Conservation (phyloP, 2,797 vertebrate species). For the Eidolon dupreanum region DNA sequence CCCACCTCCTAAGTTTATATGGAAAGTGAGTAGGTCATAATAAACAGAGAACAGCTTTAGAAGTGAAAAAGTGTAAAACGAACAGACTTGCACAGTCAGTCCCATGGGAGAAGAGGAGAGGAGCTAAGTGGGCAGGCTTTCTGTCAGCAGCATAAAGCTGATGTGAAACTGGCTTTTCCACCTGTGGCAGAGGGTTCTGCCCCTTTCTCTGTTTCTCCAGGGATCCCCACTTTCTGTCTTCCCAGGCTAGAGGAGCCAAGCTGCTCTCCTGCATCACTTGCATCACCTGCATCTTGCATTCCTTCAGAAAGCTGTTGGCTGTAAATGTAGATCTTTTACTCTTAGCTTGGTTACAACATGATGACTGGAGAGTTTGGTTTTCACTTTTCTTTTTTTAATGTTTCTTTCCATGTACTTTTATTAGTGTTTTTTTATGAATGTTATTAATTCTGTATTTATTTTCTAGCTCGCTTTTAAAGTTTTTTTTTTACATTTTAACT, state of each 20-base stretch:
- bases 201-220: neutral
- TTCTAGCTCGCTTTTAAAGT: neutral
- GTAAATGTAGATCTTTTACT: neutral
- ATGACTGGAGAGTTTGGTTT: neutral
- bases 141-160: neutral
- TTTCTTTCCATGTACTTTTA: neutral
- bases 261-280: neutral
- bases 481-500: neutral
- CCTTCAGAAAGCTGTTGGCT: neutral
- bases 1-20: rapidly evolving
- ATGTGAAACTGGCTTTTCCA: neutral
- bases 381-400: neutral
- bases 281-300: neutral
- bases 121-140: no score
- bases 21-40: neutral
- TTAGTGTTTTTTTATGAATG: neutral
- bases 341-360: neutral
- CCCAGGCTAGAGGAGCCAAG: neutral
- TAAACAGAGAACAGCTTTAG: neutral
- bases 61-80: neutral
- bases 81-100: neutral
- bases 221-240: neutral
- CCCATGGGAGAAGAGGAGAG: neutral
- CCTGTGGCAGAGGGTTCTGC: no score
- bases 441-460: neutral